Evolutionary conservation across 2,797 vertebrate species (phyloP), one percentile per base, ranked within the genome.

Genomic region (Crypturellus tataupa): DNA sequence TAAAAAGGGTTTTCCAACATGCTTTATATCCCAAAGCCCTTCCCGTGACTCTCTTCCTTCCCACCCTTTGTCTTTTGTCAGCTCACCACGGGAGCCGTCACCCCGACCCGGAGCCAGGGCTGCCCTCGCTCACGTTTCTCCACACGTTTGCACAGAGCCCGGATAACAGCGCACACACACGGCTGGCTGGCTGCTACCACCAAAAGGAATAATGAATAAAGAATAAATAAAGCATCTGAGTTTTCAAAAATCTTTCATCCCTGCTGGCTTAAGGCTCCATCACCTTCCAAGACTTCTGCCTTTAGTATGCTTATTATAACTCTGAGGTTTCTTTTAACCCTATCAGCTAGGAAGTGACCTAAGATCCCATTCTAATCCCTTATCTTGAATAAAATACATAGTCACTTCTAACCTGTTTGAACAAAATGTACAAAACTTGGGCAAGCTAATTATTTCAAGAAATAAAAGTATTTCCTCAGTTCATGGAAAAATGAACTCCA

Each of bases 331-430:
- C 39, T 81, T 89, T 72, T 84, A 91, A 91, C 16, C 21, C 58
- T 73, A 72, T 80, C 53, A 79, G n/a, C 31, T 42, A 82, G 65
- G 58, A 93, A 83, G 87, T 67, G 2, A 70, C 58, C 47, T 37
- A 44, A 84, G 56, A 63, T 63, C 21, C 51, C 81, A 56, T 19
- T 77, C 49, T 58, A 33, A 21, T 80, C 29, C 58, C 92, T 63
- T 94, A 60, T 47, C 46, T 33, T 67, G 68, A 87, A 86, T 62
- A 81, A 95, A 92, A 87, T 33, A 87, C 5, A 70, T 29, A 67
- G n/a, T 29, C 4, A 49, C 21, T 69, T 75, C 42, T n/a, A 84
- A 87, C 42, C 6, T 5, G 1, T 56, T 18, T 58, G 39, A 80
- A 64, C 3, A 80, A 85, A 83, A 79, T 62, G 24, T 11, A 16